Base-by-base conservation (phyloP, 2,113 vertebrate genomes). In the Hymenochirus boettgeri region DNA sequence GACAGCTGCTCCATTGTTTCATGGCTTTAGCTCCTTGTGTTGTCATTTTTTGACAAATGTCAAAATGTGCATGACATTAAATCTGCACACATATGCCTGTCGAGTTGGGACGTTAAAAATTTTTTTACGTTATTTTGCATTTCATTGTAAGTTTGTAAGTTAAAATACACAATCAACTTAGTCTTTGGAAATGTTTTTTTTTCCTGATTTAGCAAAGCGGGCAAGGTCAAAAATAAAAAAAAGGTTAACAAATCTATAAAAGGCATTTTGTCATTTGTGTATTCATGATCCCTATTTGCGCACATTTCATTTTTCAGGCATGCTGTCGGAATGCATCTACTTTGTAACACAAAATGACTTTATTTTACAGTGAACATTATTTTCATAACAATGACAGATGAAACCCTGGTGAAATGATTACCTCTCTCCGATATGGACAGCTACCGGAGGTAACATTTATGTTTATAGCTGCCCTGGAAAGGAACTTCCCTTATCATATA, bases 321-420 rank as follows among this genome's bases (percentile, higher is more conserved):
- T 35, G 46, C 45, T 58, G 57, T 39, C 50, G 45, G 55, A 58
- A 39, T 37, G 46, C 31, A 46, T 66, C 55, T 51, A 51, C 55
- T 51, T 51, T 51, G 55, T 66, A 58, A 66, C 64, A 58, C 46
- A 51, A 51, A 66, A 66, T 66, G 29, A 58, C 31, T 57, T 66
- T 51, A 58, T 58, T 66, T 42, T 56, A 39, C 25, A 55, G 52
- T 58, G 64, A 47, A 46, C 55, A 58, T 66, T 66, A 66, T 66
- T 58, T 66, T 66, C 64, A 66, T 66, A 50, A 66, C 64, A 58
- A 51, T 58, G 56, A 37, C 45, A 58, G 55, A 51, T 57, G 64
- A 39, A 58, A 57, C 64, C 64, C 46, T 19, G 64, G 55, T 50
- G 54, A 31, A 66, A 66, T 66, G 64, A 66, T 66, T 66, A 42